These are phyloP conservation scores for Frankliniella intonsa DNA, from an alignment of 2,888 invertebrate genomes.

Conservation along the genomic window DNA sequence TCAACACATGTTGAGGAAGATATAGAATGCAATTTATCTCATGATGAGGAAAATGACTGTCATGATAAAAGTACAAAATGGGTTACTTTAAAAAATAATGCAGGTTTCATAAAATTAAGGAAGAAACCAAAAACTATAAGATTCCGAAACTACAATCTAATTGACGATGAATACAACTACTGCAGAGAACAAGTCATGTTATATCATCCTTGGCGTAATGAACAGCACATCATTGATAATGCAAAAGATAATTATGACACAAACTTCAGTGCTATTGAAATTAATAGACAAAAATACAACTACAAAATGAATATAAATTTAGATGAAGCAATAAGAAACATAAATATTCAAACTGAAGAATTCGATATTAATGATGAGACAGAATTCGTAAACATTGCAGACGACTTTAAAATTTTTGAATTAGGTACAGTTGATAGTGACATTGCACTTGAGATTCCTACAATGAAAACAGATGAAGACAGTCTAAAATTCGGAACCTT, in stretches of 20 bases:
- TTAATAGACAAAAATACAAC: neutral
- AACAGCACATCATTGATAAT: slow-evolving; percentile 35
- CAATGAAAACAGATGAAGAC: slow-evolving; percentile 26
- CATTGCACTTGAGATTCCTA: neutral
- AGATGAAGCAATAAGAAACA: neutral
- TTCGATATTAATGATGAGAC: neutral
- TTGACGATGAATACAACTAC: slow-evolving; percentile 35
- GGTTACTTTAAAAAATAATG: neutral
- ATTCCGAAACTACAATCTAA: slow-evolving; percentile 34
- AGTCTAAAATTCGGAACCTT: slow-evolving; percentile 28
- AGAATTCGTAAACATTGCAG: neutral
- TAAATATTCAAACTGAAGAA: neutral
- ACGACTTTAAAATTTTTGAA: neutral
- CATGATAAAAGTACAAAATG: neutral
- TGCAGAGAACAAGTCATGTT: slow-evolving; percentile 39
- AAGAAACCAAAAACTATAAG: slow-evolving; percentile 33
- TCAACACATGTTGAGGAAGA: neutral
- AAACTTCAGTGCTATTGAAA: neutral
- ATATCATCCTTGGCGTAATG: slow-evolving; percentile 39
- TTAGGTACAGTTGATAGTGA: neutral
- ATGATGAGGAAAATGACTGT: slow-evolving; percentile 8
- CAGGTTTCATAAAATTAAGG: slow-evolving; percentile 21
- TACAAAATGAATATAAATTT: neutral
- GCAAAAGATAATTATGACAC: slow-evolving; percentile 32
- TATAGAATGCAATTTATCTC: neutral